phyloP scores from a whole-genome alignment of 1,140 invertebrate genomes.

The Diorhabda sublineata region DNA sequence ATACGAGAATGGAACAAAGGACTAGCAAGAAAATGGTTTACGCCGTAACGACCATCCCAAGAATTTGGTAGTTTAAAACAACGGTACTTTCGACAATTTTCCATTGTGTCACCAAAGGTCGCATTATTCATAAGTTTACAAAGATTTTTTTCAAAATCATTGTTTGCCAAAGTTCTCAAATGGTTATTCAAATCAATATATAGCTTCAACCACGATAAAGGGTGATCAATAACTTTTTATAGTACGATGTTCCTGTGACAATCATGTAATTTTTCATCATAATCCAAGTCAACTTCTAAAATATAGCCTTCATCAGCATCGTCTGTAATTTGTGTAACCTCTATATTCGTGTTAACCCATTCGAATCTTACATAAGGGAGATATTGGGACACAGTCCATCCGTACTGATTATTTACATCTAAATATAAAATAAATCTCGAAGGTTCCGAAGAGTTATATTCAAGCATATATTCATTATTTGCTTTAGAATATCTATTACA shows the following conservation, averaged over 20 bases:
- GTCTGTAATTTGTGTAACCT: constrained; percentile 34
- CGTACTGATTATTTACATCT: constrained; percentile 57
- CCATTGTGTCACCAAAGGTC: background rate
- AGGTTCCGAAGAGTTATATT: constrained; percentile 46
- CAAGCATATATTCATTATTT: constrained; percentile 46
- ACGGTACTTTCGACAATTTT: background rate
- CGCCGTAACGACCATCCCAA: background rate
- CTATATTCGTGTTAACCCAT: constrained; percentile 44
- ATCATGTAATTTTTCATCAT: constrained; percentile 50
- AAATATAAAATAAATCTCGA: constrained; percentile 46
- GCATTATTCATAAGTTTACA: constrained; percentile 9
- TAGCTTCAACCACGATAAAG: background rate
- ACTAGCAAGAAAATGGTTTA: constrained; percentile 2
- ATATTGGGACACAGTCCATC: constrained; percentile 48
- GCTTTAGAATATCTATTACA: constrained; percentile 40
- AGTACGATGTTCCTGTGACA: constrained; percentile 44
- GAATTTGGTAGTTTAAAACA: background rate
- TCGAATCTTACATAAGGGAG: constrained; percentile 48
- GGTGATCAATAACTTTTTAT: background rate
- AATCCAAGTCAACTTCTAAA: constrained; percentile 49
- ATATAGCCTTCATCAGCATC: constrained; percentile 51
- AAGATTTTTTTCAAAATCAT: background rate
- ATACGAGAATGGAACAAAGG: constrained; percentile 38
- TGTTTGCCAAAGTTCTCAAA: background rate
- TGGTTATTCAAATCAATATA: constrained; percentile 6